Conservation (phyloP, 2,888 invertebrate species). For the Chorisops tibialis region DNA sequence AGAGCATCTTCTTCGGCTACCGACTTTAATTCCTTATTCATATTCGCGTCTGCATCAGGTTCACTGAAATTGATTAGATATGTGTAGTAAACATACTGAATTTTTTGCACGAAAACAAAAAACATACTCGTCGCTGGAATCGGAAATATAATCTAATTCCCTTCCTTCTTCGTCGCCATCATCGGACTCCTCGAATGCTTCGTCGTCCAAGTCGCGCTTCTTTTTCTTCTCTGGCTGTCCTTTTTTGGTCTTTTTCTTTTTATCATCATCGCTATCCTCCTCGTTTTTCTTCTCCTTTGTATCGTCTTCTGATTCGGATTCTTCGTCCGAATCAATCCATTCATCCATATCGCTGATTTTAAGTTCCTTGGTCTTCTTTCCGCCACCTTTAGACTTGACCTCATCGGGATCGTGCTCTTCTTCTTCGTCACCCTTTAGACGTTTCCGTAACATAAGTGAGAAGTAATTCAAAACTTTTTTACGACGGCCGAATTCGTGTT, state of each 20-base stretch:
- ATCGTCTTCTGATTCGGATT: constrained; percentile 69
- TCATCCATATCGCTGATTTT: constrained; percentile 94
- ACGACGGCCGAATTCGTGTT: constrained; percentile 91
- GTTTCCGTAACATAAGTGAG: constrained; percentile 87
- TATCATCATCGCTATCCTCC: constrained; percentile 58
- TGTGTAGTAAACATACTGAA: neutral
- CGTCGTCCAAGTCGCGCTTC: constrained; percentile 78
- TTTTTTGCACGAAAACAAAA: neutral
- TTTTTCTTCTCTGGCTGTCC: constrained; percentile 61
- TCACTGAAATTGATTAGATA: constrained; percentile 52
- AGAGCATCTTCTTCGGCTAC: constrained; percentile 91
- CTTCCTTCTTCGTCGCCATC: constrained; percentile 95
- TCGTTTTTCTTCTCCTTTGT: constrained; percentile 65
- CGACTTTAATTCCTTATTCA: constrained; percentile 77
- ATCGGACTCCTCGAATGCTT: constrained; percentile 94
- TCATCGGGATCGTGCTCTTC: constrained; percentile 67
- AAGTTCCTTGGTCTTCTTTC: constrained; percentile 58
- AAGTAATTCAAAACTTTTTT: constrained; percentile 96
- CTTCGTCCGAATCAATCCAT: constrained; percentile 81
- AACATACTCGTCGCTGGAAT: constrained; percentile 69
- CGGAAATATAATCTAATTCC: constrained; percentile 92
- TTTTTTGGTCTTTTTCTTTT: constrained; percentile 65
- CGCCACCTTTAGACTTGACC: constrained; percentile 56
- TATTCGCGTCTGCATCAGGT: constrained; percentile 69
- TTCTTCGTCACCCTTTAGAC: constrained; percentile 69